Evolutionary conservation across 2,797 vertebrate genomes (phyloP), one percentile per base, ranked within the genome.

Genomic region (Australoheros facetus): DNA sequence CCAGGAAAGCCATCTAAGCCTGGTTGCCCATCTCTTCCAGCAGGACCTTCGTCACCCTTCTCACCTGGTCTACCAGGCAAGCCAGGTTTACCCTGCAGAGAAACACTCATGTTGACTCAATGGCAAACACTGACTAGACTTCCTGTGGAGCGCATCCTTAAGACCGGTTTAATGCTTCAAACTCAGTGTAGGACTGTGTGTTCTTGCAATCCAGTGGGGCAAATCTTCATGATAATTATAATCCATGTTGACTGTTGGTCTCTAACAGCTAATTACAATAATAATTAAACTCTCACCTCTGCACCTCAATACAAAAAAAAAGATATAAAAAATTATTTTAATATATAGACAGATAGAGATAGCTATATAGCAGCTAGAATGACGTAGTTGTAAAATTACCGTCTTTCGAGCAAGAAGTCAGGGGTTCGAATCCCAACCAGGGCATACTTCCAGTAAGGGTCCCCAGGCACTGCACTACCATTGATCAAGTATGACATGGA

Each of bases 1-100:
- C 98, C 98, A 0, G 95, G 95, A 54, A 96, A 94, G 10, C 98
- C 98, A 2, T 97, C 96, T 89, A 96, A 78, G 10, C 98, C 98
- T 0, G 96, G 95, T 2, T 89, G 96, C 2, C 98, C 98, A 0
- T 97, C 96, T 76, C 80, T 69, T 1, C 98, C 98, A 91, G 77
- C 55, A 39, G 64, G 17, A 23, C 96, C 96, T 17, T 1, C 94
- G 55, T 14, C 90, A 3, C 80, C 98, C 94, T 97, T 97, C 3
- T 76, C 82, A 57, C 98, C 98, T 0, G 92, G 92, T 1, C 87
- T 34, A 5, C 98, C 98, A 0, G 95, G 81, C 1, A 95, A 64
- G 13, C 98, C 98, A 0, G 96, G 91, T 79, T 90, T 95, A 73
- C 97, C 97, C 96, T 96, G 84, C 30, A 71, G 6, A 84, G 23